Evolutionary conservation across 2,797 vertebrate species (phyloP).

Genomic region (Leptodactylus fallax): DNA sequence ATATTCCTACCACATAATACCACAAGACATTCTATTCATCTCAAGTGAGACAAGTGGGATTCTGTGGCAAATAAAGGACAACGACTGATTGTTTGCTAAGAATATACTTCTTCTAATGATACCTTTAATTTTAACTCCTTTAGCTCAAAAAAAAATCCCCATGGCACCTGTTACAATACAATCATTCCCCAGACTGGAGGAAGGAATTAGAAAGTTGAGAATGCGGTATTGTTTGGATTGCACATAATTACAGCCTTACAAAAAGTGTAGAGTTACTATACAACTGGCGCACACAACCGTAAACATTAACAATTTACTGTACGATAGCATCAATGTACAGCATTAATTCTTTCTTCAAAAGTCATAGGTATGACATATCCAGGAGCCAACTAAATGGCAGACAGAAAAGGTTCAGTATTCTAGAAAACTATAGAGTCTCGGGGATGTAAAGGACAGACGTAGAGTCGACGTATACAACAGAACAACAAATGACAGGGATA

Average conservation of each 20-base stretch:
- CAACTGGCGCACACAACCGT: slow-evolving; percentile 48
- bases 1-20: slow-evolving; percentile 16
- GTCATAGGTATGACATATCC: slow-evolving; percentile 32
- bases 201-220: slow-evolving; percentile 53
- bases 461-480: background rate
- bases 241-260: slow-evolving; percentile 53
- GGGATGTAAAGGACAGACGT: slow-evolving; percentile 26
- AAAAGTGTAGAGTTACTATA: slow-evolving; percentile 48
- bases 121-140: slow-evolving; percentile 42
- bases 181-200: slow-evolving; percentile 38
- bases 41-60: slow-evolving; percentile 34
- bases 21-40: background rate
- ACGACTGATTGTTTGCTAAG: background rate
- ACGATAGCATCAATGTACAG: slow-evolving; percentile 28
- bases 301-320: slow-evolving; percentile 53
- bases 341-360: slow-evolving; percentile 34
- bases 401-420: slow-evolving; percentile 29
- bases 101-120: slow-evolving; percentile 46
- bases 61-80: slow-evolving; percentile 20
- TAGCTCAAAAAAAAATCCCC: slow-evolving; percentile 1
- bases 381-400: slow-evolving; percentile 18
- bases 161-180: slow-evolving; percentile 55
- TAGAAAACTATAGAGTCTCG: slow-evolving; percentile 29
- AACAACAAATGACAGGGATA: slow-evolving; percentile 15
- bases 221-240: slow-evolving; percentile 42